Evolutionary conservation across 2,797 vertebrate genomes (phyloP).

Genomic region (Muraenolepis orangiensis): DNA sequence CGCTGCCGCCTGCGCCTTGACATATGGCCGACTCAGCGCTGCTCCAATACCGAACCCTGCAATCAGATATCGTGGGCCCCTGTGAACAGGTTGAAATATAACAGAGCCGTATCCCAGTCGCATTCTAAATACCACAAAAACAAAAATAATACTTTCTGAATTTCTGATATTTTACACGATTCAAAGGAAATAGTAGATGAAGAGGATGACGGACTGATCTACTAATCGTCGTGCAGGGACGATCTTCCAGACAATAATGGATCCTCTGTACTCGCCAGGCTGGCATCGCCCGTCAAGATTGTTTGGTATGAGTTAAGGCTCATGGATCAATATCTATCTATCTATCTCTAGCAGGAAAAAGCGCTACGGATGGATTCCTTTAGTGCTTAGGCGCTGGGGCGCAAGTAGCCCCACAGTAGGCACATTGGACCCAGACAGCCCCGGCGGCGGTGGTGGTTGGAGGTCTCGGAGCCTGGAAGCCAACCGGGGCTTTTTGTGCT

Average conservation of each 20-base stretch:
- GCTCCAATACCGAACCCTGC: not conserved
- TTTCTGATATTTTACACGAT: too few species aligned
- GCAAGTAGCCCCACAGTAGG: not conserved
- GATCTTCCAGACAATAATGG: not conserved
- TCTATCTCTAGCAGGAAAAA: too few species aligned
- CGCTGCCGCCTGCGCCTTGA: too few species aligned
- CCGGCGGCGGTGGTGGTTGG: too few species aligned
- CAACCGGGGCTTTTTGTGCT: constrained; percentile 18
- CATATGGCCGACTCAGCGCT: too few species aligned
- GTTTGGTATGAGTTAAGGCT: not conserved
- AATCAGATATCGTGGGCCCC: not conserved
- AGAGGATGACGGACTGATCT: not conserved
- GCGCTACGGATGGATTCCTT: not conserved
- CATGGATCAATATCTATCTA: not conserved
- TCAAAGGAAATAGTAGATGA: not conserved
- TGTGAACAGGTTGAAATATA: not conserved
- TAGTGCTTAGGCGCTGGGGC: not conserved
- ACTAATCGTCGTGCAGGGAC: not conserved
- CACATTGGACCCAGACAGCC: not conserved
- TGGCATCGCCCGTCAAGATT: not conserved
- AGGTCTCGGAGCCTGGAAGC: too few species aligned
- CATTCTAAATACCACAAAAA: not conserved
- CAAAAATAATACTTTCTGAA: not conserved
- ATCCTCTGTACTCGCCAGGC: not conserved
- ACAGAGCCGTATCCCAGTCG: not conserved